Evolutionary conservation across 2,113 vertebrate genomes (phyloP).

Genomic region (Melierax canorus): DNA sequence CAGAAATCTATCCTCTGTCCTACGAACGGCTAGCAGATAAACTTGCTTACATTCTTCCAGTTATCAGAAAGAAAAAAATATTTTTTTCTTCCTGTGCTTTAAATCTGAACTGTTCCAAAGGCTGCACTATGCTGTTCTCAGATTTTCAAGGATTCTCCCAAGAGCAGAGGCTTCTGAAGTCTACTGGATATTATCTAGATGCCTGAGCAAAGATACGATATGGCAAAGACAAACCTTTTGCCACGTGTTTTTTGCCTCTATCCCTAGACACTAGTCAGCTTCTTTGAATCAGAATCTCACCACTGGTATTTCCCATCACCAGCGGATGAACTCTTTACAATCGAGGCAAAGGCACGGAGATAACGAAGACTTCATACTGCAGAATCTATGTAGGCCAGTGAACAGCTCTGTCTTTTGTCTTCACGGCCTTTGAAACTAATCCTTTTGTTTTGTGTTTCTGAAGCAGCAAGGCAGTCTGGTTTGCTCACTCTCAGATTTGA

Average conservation of each 20-base stretch:
- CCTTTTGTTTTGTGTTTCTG: background rate
- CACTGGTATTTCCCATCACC: background rate
- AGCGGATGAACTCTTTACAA: background rate
- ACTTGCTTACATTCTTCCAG: background rate
- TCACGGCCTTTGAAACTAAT: background rate
- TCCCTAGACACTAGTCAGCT: background rate
- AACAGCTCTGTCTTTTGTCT: background rate
- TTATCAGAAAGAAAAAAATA: background rate
- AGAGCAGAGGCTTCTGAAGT: background rate
- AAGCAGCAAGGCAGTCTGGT: background rate
- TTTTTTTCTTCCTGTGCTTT: background rate
- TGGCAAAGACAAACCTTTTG: background rate
- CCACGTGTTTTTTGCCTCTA: background rate
- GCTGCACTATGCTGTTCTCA: background rate
- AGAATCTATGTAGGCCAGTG: background rate
- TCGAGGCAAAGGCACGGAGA: background rate
- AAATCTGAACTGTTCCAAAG: background rate
- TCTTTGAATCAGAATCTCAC: background rate
- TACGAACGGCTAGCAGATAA: background rate
- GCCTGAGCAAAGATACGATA: background rate
- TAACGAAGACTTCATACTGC: background rate
- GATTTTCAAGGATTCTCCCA: background rate
- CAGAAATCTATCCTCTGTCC: background rate
- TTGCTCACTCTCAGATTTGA: background rate
- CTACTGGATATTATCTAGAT: background rate